phyloP scores from a whole-genome alignment of 2,888 invertebrate genomes.

The Hydrotaea diabolus region DNA sequence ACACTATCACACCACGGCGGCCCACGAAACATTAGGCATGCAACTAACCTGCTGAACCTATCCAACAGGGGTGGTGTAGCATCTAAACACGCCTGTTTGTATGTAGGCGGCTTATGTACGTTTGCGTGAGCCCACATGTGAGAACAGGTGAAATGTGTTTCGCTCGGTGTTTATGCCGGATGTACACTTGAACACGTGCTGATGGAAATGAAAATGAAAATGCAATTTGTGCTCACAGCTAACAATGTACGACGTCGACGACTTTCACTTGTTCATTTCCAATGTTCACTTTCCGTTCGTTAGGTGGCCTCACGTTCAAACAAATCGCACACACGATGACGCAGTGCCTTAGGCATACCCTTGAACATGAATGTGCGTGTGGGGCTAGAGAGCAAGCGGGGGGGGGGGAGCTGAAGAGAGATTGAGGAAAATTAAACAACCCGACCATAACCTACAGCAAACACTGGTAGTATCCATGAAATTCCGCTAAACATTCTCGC shows the following conservation, averaged over 20 bases:
- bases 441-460: slow-evolving; percentile 30
- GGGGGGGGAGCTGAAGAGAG: background rate
- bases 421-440: slow-evolving; percentile 4
- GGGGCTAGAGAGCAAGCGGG: background rate
- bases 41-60: no score
- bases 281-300: slow-evolving; percentile 50
- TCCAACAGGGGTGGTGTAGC: no score
- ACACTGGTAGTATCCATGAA: slow-evolving; percentile 2
- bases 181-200: slow-evolving; percentile 54
- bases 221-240: slow-evolving; percentile 46
- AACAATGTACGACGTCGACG: slow-evolving; percentile 5
- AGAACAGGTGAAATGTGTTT: slow-evolving; percentile 12
- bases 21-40: no score
- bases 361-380: background rate
- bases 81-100: no score
- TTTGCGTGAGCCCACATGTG: background rate
- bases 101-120: no score
- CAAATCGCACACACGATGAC: background rate
- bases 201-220: slow-evolving; percentile 47
- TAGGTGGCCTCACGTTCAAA: background rate
- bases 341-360: no score
- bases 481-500: background rate
- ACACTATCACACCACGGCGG: no score
- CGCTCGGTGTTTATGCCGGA: slow-evolving; percentile 48
- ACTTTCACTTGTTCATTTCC: slow-evolving; percentile 42